Base-by-base conservation (phyloP, 1,140 invertebrate genomes). In the Pinna nobilis region DNA sequence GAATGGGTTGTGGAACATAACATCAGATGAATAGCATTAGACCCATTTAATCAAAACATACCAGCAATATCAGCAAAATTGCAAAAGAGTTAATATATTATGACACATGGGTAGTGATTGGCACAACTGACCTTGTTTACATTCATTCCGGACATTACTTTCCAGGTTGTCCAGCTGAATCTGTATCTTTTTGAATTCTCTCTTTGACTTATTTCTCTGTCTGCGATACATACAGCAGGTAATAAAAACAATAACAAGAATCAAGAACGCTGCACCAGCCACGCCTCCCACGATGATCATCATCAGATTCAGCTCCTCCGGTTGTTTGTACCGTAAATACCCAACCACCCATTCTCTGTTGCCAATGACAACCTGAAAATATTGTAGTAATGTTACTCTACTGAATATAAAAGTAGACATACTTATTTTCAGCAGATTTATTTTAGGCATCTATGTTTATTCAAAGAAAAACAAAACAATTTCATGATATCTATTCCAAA, bases 131-230 rank as follows among this genome's bases (percentile, higher is more conserved):
- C 93, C 92, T 91, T 98, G 94, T 90, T 99, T 98, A 87, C 98
- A 99, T 89, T 99, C 98, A 80, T 97, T 95, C 57, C 98, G 92
- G 0, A 99, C 97, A 88, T 98, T 98, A 84, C 96, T 98, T 88
- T 99, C 98, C 50, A 99, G 90, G n/a, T 97, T 98, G 80, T 99
- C 98, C 95, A 99, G 98, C 90, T 99, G 97, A 81, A 99, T 97
- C 89, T 99, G 97, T 87, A 99, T 98, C 35, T 97, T 92, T 88
- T 97, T 98, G 88, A 98, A 98, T 87, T 98, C 97, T 47, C 97
- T 90, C 88, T 98, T 96, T 0, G 97, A 96, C 89, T 98, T 95
- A 2, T 96, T 98, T 55, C 95, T 97, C 89, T 97, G 96, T 55
- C 97, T 91, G 74, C 96, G 90, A 85, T 97, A 97, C 13, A 35